These are phyloP conservation scores for Drosophila fuyamai DNA, from an alignment of 1,140 invertebrate genomes.

Conservation along the genomic window DNA sequence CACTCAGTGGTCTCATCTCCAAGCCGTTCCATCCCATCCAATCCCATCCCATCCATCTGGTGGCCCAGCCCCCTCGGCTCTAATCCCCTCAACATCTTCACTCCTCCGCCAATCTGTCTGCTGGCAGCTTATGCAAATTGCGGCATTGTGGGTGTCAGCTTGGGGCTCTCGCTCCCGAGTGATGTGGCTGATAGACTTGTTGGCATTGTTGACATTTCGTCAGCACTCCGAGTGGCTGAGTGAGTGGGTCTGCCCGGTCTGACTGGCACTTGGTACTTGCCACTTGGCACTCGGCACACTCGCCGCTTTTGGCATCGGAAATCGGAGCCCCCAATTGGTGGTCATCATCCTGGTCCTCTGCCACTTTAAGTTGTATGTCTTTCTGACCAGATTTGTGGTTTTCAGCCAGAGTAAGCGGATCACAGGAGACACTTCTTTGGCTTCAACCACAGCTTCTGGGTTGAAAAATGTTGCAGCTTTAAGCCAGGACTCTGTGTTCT, in stretches of 20 bases:
- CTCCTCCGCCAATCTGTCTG: slow-evolving; percentile 43
- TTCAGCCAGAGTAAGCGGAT: slow-evolving; percentile 6
- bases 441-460: slow-evolving; percentile 39
- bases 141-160: slow-evolving; percentile 75
- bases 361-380: slow-evolving; percentile 8
- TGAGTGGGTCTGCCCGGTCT: slow-evolving; percentile 42
- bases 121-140: slow-evolving; percentile 81
- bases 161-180: slow-evolving; percentile 39
- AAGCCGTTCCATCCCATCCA: slow-evolving; percentile 1
- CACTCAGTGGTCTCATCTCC: neutral
- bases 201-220: slow-evolving; percentile 80
- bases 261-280: slow-evolving; percentile 17
- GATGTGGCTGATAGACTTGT: slow-evolving; percentile 72
- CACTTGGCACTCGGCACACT: slow-evolving; percentile 29
- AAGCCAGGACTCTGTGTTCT: slow-evolving; percentile 18
- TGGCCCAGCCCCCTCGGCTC: slow-evolving; percentile 27
- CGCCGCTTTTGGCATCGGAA: slow-evolving; percentile 23
- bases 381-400: slow-evolving; percentile 41
- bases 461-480: slow-evolving; percentile 3
- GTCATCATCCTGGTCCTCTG: slow-evolving; percentile 17
- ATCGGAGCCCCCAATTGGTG: slow-evolving; percentile 45
- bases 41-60: slow-evolving; percentile 17
- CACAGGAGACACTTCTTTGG: slow-evolving; percentile 41
- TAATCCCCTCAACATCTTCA: neutral
- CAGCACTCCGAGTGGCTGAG: slow-evolving; percentile 57